phyloP scores from a whole-genome alignment of 2,113 vertebrate species.

The Paradoxurus hermaphroditus region DNA sequence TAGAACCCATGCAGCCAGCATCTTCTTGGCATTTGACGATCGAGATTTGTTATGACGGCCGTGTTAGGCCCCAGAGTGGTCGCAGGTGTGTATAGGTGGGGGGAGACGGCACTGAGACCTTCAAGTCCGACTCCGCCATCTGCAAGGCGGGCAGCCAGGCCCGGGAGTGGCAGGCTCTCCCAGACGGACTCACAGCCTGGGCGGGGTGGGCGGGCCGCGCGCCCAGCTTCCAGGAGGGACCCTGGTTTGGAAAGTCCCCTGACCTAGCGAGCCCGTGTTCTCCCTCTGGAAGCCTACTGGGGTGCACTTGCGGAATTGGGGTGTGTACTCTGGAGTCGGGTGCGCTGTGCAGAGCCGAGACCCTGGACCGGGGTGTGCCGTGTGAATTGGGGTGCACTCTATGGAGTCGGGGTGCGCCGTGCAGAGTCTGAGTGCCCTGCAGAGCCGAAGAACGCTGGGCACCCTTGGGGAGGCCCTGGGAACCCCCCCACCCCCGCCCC shows the following conservation, averaged over 20 bases:
- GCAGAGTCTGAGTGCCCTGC: background rate
- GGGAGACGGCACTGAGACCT: background rate
- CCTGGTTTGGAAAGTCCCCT: background rate
- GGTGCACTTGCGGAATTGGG: background rate
- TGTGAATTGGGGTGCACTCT: background rate
- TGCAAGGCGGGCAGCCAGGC: background rate
- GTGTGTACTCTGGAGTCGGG: too few species aligned
- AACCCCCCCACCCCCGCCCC: background rate
- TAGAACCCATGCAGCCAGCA: accelerated
- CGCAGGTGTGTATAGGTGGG: background rate
- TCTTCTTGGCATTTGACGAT: background rate
- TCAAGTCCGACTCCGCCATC: accelerated
- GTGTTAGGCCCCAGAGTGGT: accelerated
- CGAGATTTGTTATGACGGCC: accelerated
- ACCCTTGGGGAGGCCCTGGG: background rate
- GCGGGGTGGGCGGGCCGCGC: accelerated
- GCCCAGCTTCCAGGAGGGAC: background rate
- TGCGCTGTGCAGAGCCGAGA: too few species aligned
- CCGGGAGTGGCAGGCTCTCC: background rate
- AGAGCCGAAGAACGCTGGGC: accelerated
- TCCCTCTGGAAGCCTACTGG: background rate
- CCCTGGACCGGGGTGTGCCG: background rate
- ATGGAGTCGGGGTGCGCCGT: background rate
- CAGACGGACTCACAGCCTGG: too few species aligned
- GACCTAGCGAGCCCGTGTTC: background rate